Base-by-base conservation (phyloP, 1,140 invertebrate genomes). In the Bathynomus jamesi region DNA sequence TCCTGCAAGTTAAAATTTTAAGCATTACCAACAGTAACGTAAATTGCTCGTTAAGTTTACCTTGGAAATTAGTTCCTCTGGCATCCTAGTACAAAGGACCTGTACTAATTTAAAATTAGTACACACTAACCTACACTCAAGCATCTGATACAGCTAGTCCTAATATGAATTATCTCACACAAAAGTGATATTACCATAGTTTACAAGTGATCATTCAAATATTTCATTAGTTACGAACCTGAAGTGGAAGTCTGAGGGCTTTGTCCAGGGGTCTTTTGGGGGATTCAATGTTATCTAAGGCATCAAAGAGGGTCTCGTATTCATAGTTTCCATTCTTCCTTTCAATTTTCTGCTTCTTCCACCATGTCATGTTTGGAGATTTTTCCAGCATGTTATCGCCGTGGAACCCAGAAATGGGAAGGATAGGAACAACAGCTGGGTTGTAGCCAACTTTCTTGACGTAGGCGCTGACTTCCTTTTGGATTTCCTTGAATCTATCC, bases 401-500 rank as follows among this genome's bases (percentile, higher is more conserved):
- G 84, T 98, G 91, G 94, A 95, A 99, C 60, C 96, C 96, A 67
- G 96, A 99, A 80, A 99, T 99, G 63, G 97, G 97, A 32, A 99
- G 95, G 84, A 99, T 99, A 25, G 97, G 89, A 76, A 99, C 96
- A 28, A 91, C 88, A 46, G 91, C 91, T 65, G 96, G 95, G 81
- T 98, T 98, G 86, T 98, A 99, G 76, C 96, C 96, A 71, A 94
- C 95, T 84, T 96, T 97, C 87, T 96, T 97, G 80, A 96, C 94
- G 85, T 95, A 96, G n/a, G 86, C 89, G 7, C 87, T 88, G 0
- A 97, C 96, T 85, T 99, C 96, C 81, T 96, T 97, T 83, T 94
- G 93, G 81, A 99, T 98, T 87, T 99, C 96, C 80, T 96, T 90
- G 81, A 94, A 99, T 78, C 96, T 90, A 7, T 87, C 81, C 83